Percentiles rank a stretch among this genome's conserved stretches.
These are phyloP conservation scores for Sialis fuliginosa DNA, from an alignment of 2,888 invertebrate genomes.

Conservation along the genomic window DNA sequence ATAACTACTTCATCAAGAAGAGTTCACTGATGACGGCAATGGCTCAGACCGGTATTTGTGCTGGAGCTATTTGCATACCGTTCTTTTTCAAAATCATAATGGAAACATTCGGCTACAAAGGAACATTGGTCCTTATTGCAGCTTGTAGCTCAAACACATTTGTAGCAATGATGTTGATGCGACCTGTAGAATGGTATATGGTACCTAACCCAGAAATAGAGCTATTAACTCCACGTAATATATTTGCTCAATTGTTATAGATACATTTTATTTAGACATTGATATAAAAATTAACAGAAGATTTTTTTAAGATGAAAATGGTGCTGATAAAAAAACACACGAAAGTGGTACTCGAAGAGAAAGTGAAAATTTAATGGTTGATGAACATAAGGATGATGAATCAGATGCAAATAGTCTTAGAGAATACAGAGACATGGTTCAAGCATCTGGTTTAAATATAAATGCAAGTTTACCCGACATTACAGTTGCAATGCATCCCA, in stretches of 20 bases:
- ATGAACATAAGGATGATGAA: not conserved
- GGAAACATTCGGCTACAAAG: slow-evolving; percentile 47
- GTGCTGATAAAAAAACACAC: not conserved
- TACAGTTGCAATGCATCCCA: too few relatives aligned
- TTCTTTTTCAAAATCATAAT: slow-evolving; percentile 40
- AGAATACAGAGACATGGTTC: too few relatives aligned
- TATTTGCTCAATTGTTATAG: too few relatives aligned
- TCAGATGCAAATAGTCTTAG: not conserved
- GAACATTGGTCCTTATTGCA: slow-evolving; percentile 46
- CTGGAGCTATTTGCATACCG: slow-evolving; percentile 51
- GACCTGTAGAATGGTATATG: slow-evolving; percentile 58
- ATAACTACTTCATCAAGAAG: slow-evolving; percentile 52
- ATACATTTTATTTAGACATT: too few relatives aligned
- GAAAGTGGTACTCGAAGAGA: not conserved
- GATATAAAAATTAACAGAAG: too few relatives aligned
- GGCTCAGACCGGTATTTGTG: slow-evolving; percentile 51
- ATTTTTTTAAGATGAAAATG: not conserved
- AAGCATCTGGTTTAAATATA: too few relatives aligned
- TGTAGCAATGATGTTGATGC: slow-evolving; percentile 51
- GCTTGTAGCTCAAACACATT: slow-evolving; percentile 48
- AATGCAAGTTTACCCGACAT: too few relatives aligned
- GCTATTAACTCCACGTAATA: too few relatives aligned
- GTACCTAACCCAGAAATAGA: slow-evolving; percentile 12
- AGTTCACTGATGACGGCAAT: slow-evolving; percentile 56
- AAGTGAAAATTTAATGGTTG: not conserved